These are phyloP conservation scores for Dicentrarchus labrax DNA, from an alignment of 2,113 vertebrate genomes.

Conservation along the genomic window DNA sequence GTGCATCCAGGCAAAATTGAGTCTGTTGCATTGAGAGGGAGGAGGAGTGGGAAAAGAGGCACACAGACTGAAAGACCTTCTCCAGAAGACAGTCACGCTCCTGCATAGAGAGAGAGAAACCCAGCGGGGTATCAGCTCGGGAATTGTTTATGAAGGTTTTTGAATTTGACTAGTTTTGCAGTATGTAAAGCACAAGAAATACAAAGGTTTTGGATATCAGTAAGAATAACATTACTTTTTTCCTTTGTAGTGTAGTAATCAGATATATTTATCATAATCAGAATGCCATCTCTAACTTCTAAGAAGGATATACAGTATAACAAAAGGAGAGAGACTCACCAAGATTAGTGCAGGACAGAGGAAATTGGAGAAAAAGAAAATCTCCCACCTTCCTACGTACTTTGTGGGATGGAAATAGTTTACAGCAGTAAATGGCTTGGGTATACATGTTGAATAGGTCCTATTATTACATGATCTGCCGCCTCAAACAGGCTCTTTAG, in stretches of 20 bases:
- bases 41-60: slow-evolving; percentile 12
- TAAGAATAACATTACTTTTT: slow-evolving; percentile 45
- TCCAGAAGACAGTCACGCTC: slow-evolving; percentile 17
- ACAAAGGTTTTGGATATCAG: slow-evolving; percentile 3
- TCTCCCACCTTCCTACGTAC: neutral
- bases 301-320: slow-evolving; percentile 20
- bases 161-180: slow-evolving; percentile 4
- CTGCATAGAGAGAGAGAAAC: neutral
- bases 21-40: slow-evolving; percentile 44
- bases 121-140: neutral
- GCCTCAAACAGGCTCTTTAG: no score
- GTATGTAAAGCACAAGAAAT: slow-evolving; percentile 19
- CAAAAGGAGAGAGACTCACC: neutral
- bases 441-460: neutral
- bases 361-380: neutral
- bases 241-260: slow-evolving; percentile 48
- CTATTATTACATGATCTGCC: no score
- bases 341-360: slow-evolving; percentile 15
- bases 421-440: neutral
- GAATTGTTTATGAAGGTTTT: slow-evolving; percentile 24
- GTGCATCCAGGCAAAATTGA: slow-evolving; percentile 25
- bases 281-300: slow-evolving; percentile 13
- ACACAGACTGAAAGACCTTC: slow-evolving; percentile 15
- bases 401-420: slow-evolving; percentile 2
- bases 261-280: slow-evolving; percentile 65